Evolutionary conservation across 1,140 invertebrate species (phyloP).

Genomic region (Drosophila jambulina): DNA sequence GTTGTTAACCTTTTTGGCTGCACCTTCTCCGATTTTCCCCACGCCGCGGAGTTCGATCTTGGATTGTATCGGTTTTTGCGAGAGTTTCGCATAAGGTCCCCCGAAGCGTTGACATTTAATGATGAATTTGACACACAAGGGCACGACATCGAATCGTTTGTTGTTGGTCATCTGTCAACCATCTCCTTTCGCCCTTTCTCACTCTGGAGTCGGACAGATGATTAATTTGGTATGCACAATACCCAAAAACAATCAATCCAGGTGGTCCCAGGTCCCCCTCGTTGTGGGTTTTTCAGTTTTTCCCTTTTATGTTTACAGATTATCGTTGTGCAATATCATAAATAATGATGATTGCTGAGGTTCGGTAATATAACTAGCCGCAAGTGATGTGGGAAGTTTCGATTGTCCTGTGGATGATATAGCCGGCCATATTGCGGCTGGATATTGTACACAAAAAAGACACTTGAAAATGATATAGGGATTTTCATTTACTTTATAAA

Average conservation of each 20-base stretch:
- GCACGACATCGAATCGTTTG: conserved; percentile 70
- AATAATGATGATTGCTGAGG: conserved; percentile 71
- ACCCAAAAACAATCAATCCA: conserved; percentile 61
- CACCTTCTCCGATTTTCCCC: conserved; percentile 49
- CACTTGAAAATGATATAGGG: neutral
- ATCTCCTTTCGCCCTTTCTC: conserved; percentile 19
- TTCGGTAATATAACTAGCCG: conserved; percentile 52
- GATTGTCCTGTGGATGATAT: conserved; percentile 28
- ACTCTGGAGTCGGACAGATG: conserved; percentile 49
- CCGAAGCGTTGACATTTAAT: conserved; percentile 84
- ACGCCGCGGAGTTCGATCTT: conserved; percentile 11
- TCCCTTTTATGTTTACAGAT: conserved; percentile 35
- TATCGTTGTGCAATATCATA: conserved; percentile 67
- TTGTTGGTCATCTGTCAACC: conserved; percentile 49
- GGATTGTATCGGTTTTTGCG: conserved; percentile 28
- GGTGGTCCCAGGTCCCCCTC: conserved; percentile 58
- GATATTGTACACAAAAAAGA: neutral
- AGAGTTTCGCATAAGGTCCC: conserved; percentile 69
- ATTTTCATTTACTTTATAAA: neutral
- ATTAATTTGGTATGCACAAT: conserved; percentile 62
- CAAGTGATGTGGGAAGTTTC: conserved; percentile 18
- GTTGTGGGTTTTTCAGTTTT: conserved; percentile 23
- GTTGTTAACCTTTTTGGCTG: conserved; percentile 77
- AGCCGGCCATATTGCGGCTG: conserved; percentile 8
- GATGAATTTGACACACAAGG: conserved; percentile 84